Conservation (phyloP, 2,888 invertebrate genomes). For the Axea sp. region DNA sequence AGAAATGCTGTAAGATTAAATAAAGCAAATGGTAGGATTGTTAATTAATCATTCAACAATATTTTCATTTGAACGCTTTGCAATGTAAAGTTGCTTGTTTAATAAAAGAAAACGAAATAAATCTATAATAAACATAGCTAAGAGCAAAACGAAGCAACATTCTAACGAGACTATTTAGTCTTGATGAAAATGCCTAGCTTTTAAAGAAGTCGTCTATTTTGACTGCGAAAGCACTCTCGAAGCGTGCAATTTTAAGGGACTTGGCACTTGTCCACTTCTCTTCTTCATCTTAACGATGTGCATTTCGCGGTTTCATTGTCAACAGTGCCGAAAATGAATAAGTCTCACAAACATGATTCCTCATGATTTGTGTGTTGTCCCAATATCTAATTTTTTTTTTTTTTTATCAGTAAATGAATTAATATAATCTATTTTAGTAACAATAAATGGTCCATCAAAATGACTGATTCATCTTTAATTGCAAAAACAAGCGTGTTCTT, state of each 20-base stretch:
- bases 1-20: no score
- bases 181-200: constrained; percentile 54
- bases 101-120: constrained; percentile 13
- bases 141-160: constrained; percentile 26
- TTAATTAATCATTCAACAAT: no score
- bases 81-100: not conserved
- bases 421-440: constrained; percentile 36
- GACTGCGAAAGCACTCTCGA: constrained; percentile 53
- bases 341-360: constrained; percentile 34
- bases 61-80: no score
- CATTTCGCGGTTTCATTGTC: constrained; percentile 52
- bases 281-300: constrained; percentile 39
- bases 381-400: no score
- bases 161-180: constrained; percentile 53
- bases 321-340: constrained; percentile 42
- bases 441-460: no score
- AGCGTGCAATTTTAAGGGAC: constrained; percentile 54
- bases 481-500: no score
- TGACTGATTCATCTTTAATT: no score
- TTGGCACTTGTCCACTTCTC: constrained; percentile 50
- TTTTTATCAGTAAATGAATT: constrained; percentile 10
- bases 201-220: constrained; percentile 62
- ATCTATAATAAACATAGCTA: constrained; percentile 30
- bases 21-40: no score
- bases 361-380: no score